Conservation (phyloP, 2,888 invertebrate genomes). For the Drosophila fulvimacula region DNA sequence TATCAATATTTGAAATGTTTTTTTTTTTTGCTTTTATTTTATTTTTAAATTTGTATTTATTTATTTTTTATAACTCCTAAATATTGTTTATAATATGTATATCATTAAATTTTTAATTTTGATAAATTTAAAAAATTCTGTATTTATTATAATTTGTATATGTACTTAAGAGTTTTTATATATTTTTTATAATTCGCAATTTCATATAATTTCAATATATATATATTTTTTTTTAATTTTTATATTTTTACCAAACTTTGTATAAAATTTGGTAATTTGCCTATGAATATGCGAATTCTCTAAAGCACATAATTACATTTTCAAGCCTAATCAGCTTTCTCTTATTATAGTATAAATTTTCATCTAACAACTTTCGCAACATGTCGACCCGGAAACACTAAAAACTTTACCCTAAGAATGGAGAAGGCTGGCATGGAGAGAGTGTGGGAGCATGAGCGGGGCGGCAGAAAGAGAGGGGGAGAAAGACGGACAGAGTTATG, state of each 20-base stretch:
- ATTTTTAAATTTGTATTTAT: neutral
- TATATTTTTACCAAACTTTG: neutral
- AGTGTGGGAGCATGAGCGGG: no score
- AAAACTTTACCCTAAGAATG: slow-evolving; percentile 6
- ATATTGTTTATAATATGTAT: no score
- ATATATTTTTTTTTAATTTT: neutral
- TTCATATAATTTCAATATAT: neutral
- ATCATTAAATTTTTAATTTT: no score
- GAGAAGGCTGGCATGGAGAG: neutral
- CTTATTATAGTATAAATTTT: slow-evolving; percentile 11
- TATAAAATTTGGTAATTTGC: neutral
- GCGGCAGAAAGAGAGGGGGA: neutral
- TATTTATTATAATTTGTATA: neutral
- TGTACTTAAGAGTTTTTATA: neutral
- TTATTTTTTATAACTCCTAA: neutral
- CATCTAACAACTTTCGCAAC: slow-evolving; percentile 18
- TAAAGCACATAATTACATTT: slow-evolving; percentile 1
- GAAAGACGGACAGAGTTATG: slow-evolving; percentile 59
- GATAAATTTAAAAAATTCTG: no score
- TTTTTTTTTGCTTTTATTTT: no score
- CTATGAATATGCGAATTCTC: neutral
- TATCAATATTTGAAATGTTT: no score
- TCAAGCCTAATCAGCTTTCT: slow-evolving; percentile 19
- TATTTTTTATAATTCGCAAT: neutral
- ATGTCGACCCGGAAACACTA: slow-evolving; percentile 9